Evolutionary conservation across 2,888 invertebrate genomes (phyloP).

Genomic region (Drosophila lutescens): DNA sequence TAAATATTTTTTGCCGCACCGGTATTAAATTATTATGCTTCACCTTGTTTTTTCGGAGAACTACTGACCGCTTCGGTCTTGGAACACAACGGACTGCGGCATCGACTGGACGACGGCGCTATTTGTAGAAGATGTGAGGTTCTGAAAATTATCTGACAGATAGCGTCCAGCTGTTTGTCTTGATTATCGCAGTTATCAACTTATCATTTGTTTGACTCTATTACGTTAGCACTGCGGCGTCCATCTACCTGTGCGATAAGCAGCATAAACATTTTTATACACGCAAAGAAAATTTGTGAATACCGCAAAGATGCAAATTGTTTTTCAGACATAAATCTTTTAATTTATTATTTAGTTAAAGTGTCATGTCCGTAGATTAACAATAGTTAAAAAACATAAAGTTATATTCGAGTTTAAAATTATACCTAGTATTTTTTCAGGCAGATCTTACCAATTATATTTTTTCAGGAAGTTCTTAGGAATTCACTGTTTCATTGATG

Average conservation of each 20-base stretch:
- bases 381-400: no score
- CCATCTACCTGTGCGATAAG: constrained; percentile 53
- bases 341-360: no score
- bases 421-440: no score
- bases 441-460: no score
- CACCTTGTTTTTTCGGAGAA: constrained; percentile 6
- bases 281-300: background rate
- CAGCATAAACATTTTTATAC: constrained; percentile 13
- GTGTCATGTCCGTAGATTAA: no score
- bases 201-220: constrained; percentile 59
- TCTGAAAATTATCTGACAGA: constrained; percentile 8
- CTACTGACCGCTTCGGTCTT: background rate
- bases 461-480: no score
- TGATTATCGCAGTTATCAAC: constrained; percentile 56
- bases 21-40: background rate
- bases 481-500: no score
- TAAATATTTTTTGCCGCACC: background rate
- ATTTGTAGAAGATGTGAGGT: constrained; percentile 24
- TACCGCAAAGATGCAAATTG: no score
- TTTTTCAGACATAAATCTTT: no score
- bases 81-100: constrained; percentile 6
- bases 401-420: no score
- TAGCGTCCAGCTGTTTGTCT: constrained; percentile 45
- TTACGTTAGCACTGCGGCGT: constrained; percentile 71
- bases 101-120: constrained; percentile 5